phyloP scores from a whole-genome alignment of 2,113 vertebrate genomes.

The Lagopus muta region DNA sequence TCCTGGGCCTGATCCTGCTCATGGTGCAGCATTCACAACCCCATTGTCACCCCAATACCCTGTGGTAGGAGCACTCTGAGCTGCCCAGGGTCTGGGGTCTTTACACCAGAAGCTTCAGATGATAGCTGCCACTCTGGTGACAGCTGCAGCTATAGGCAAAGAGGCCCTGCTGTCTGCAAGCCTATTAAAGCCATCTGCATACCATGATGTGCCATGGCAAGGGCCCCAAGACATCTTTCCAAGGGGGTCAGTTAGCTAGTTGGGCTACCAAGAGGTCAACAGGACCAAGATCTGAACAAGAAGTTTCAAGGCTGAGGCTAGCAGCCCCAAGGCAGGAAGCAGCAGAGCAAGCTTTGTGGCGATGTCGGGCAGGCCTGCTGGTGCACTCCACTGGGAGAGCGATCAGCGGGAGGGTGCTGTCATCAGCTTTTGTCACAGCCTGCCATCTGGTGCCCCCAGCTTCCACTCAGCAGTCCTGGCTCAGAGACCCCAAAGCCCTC shows the following conservation, averaged over 20 bases:
- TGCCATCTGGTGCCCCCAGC: slow-evolving; percentile 28
- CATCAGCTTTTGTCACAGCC: slow-evolving; percentile 21
- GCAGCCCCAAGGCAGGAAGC: neutral
- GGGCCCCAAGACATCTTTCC: neutral
- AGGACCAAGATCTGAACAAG: neutral
- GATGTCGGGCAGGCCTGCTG: slow-evolving; percentile 15
- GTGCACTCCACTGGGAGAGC: neutral
- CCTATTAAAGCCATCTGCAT: neutral
- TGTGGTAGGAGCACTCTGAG: neutral
- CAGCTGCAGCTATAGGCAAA: neutral
- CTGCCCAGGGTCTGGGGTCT: neutral
- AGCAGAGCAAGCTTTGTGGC: slow-evolving; percentile 32
- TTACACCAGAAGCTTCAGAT: neutral
- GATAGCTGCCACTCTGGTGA: neutral
- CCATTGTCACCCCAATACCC: neutral
- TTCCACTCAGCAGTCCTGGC: slow-evolving; percentile 31
- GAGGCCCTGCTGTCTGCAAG: accelerated
- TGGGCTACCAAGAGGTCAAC: neutral
- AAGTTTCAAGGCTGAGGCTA: accelerated
- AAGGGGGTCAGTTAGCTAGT: neutral
- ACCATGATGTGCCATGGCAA: accelerated
- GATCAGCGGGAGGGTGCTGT: neutral
- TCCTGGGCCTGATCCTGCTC: neutral
- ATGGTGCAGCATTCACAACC: neutral
- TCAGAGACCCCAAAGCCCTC: slow-evolving; percentile 45